Conservation (phyloP, 2,113 vertebrate genomes). For the Machaerirhynchus nigripectus region DNA sequence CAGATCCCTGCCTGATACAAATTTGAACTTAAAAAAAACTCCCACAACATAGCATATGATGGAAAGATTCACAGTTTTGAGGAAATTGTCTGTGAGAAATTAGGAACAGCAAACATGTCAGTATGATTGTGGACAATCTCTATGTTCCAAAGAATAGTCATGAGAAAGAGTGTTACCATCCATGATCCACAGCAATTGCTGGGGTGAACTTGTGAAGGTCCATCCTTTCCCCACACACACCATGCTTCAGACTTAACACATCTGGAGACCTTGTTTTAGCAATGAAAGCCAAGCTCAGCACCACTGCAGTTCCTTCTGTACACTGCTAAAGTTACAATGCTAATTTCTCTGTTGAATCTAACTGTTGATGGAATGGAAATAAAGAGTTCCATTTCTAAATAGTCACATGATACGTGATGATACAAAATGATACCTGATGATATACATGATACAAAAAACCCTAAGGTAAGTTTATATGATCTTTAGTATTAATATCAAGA, state of each 20-base stretch:
- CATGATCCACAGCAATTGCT: neutral
- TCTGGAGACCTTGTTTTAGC: neutral
- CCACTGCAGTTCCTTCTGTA: neutral
- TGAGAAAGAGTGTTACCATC: neutral
- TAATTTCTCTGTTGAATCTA: neutral
- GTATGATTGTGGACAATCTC: neutral
- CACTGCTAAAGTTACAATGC: neutral
- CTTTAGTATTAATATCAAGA: neutral
- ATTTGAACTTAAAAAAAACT: neutral
- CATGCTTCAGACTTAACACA: neutral
- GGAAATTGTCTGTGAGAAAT: neutral
- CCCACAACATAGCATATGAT: neutral
- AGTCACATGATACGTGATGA: neutral
- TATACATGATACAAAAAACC: neutral
- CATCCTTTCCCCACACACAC: neutral
- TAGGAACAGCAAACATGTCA: neutral
- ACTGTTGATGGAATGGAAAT: neutral
- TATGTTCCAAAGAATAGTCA: neutral
- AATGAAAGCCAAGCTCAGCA: neutral
- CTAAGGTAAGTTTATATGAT: neutral
- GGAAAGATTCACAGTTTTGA: neutral
- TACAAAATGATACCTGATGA: neutral
- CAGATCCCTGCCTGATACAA: fast-evolving
- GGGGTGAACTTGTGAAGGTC: neutral
- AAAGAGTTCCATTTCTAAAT: neutral